Percentiles rank a stretch among this genome's conserved stretches.
These are phyloP conservation scores for Sipha maydis DNA, from an alignment of 2,888 invertebrate genomes.

Conservation along the genomic window DNA sequence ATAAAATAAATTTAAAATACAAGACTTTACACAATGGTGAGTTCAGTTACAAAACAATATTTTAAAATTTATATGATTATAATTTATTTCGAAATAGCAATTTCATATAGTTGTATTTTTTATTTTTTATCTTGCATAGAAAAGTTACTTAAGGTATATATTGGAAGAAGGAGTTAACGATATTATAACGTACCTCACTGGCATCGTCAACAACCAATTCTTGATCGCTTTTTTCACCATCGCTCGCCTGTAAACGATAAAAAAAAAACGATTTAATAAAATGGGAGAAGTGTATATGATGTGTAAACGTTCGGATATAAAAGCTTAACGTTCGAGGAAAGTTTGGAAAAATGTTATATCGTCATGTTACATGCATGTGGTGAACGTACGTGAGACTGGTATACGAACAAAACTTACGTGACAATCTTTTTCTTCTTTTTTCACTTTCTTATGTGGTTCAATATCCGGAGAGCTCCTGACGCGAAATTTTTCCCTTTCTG, in stretches of 20 bases:
- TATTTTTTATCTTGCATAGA: background rate
- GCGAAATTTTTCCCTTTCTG: slow-evolving; percentile 84
- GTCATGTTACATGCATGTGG: background rate
- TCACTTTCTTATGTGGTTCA: slow-evolving; percentile 78
- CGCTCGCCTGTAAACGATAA: slow-evolving; percentile 74
- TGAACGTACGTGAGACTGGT: background rate
- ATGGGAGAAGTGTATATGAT: background rate
- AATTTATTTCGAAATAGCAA: background rate
- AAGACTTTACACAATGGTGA: too few relatives aligned
- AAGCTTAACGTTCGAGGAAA: slow-evolving; percentile 30
- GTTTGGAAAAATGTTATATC: slow-evolving; percentile 26
- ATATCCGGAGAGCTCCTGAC: slow-evolving; percentile 81
- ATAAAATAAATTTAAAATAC: too few relatives aligned
- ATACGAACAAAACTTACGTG: slow-evolving; percentile 73
- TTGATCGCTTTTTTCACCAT: slow-evolving; percentile 88
- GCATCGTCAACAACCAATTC: slow-evolving; percentile 95
- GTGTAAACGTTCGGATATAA: slow-evolving; percentile 36
- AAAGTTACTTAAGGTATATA: background rate
- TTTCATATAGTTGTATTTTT: background rate
- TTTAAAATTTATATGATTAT: background rate
- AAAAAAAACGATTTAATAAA: slow-evolving; percentile 42
- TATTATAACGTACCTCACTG: slow-evolving; percentile 72
- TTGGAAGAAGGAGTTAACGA: background rate
- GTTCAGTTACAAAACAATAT: background rate
- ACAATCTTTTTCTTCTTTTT: slow-evolving; percentile 82